Base-by-base conservation (phyloP, 2,113 vertebrate species). In the Podarcis cretensis region DNA sequence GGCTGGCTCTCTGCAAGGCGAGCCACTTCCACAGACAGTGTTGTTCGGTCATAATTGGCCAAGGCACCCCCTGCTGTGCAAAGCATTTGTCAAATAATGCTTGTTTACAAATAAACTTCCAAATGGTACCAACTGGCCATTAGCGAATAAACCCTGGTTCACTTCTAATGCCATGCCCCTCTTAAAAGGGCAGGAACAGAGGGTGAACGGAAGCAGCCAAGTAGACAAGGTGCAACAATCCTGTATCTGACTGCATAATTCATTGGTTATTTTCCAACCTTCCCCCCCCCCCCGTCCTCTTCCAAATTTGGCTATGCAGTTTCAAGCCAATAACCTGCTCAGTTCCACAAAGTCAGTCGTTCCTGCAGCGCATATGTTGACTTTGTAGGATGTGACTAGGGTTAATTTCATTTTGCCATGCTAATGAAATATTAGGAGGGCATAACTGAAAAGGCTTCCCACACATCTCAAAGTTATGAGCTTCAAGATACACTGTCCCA, bases 91-190 rank as follows among this genome's bases (percentile, higher is more conserved):
- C 94, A 96, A 93, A 94, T 95, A 95, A 95, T 37, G 73, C 94
- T 90, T 96, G 94, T 96, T 97, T 97, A 96, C 95, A 97, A 96
- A 97, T 96, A 96, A 90, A 96, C 94, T 92, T 96, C 89, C 80
- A 78, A 85, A 87, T 91, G 92, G 91, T 1, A 20, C 95, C 94
- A 93, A 93, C 89, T 92, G 88, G 83, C 85, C 76, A 86, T 88
- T 91, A 94, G 7, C 85, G 89, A 94, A 23, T 87, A 92, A 94
- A 92, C 93, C 92, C 89, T 91, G 48, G 89, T 93, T 89, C 76
- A 40, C 85, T 82, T 92, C 83, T 87, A 93, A 20, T 69, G 21
- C 48, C 84, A 40, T 32, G 69, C 76, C 5, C 77, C 90, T 88
- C 94, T 79, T 54, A 81, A 94, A 35, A 89, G 68, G 79, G 37